Evolutionary conservation across 2,113 vertebrate genomes (phyloP), one percentile per base, ranked within the genome.

Genomic region (Cyanistes caeruleus): DNA sequence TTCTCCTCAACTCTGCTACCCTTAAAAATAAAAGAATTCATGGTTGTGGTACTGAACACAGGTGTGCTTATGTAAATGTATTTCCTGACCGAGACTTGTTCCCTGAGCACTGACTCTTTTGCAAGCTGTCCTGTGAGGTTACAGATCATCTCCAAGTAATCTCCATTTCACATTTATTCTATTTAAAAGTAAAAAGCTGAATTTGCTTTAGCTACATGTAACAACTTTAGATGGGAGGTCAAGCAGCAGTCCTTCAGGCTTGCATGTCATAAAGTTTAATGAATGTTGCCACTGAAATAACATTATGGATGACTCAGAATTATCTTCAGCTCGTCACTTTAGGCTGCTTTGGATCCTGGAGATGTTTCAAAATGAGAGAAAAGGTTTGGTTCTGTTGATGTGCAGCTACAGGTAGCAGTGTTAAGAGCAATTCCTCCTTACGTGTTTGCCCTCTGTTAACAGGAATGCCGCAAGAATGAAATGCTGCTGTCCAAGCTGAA

Each of bases 391-490:
- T 93, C 65, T 89, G 49, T 33, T 80, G 59, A 28, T 76, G 49
- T 33, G 58, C 49, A 74, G 35, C 7, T 20, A 1, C 0, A 84
- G 27, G 21, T 2, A 11, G 30, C 8, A 48, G 75, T 52, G 37
- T 39, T 49, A 33, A 58, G 53, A 85, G 33, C 33, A 52, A 8
- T 41, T 14, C 56, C 52, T 70, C 64, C 30, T 55, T 3, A 25
- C 0, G 2, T 79, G 64, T 87, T 79, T 86, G 51, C 87, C 80
- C 74, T 96, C 80, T 58, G 25, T 94, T 91, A 59, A 49, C 96
- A 99, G 99, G 99, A 99, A 90, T 99, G 99, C 95, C 99, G 99
- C 25, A 99, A 98, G 98, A 99, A 99, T 1, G 99, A 99, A 97
- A 98, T 99, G 95, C 98, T 99, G 79, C 97, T 99, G 77, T 98